Base-by-base conservation (phyloP, 2,888 invertebrate species). In the Mythimna pallens region DNA sequence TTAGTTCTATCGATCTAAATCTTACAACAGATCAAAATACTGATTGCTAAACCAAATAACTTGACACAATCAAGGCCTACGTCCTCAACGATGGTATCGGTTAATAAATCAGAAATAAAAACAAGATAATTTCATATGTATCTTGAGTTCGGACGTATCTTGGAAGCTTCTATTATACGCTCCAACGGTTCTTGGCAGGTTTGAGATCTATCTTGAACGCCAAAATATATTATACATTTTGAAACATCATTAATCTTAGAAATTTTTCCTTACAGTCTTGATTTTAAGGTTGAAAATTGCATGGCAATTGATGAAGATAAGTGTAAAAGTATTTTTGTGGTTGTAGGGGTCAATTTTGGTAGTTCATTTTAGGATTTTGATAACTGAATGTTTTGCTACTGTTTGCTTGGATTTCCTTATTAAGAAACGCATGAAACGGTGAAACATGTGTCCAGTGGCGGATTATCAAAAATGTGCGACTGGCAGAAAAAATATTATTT, bases 151-250 rank as follows among this genome's bases (percentile, higher is more conserved):
- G 73, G 82, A 92, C 92, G 92, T 93, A 93, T 92, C 91, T 72
- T 92, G 89, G 93, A 82, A 93, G 93, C 93, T 85, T 90, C 86
- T 83, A 91, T 92, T 90, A 89, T 83, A 85, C 90, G 92, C 90
- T 83, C 83, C 88, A 89, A 75, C 86, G 92, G 82, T 36, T 88
- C 75, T 79, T 89, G 91, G 92, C 91, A 90, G 85, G 85, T 81
- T 72, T 72, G 75, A 85, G 87, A 81, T 88, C 87, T 77, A 86
- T 87, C 73, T 76, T 81, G 76, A 78, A 81, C 78, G 73, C 84
- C 80, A 81, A 83, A 50, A 65, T 76, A 75, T 17, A 47, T 65
- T 14, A 17, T 55, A 59, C 67, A 9, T 12, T 25, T 7, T 34
- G 0, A 34, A 65, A 68, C 14, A 65, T 71, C 30, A 75, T 70